Base-by-base conservation (phyloP, 2,113 vertebrate genomes). In the Sapayoa aenigma region DNA sequence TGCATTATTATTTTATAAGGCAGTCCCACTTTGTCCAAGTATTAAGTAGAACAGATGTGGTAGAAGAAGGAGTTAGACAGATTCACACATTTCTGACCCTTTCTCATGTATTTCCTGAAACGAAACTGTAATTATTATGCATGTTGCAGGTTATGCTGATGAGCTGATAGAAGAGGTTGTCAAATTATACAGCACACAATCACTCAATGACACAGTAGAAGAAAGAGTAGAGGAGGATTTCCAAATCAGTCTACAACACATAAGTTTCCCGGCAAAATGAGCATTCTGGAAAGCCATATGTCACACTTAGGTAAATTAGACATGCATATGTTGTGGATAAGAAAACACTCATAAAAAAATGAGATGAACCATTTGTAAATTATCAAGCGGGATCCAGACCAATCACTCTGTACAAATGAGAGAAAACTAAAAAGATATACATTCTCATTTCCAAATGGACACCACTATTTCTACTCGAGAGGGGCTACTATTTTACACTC, bases 101-200 rank as follows among this genome's bases (percentile, higher is more conserved):
- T 86, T 92, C 83, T 78, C n/a, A 71, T 60, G 63, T 67, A n/a
- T 93, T 94, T 91, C 44, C 72, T 75, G 41, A 85, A 94, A 95
- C 67, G 82, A 84, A 94, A 33, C 50, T 77, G 63, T 85, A 95
- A 96, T 96, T 95, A 93, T 91, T 93, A 94, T 97, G 93, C 96
- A 88, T 84, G 90, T 96, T 96, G 91, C 68, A 90, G 82, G 63
- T 94, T 94, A 90, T 84, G 52, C n/a, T 96, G 93, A 97, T 95
- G 65, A 96, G 44, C 91, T 97, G 94, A 95, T 92, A 88, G 79
- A 95, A 63, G 87, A 95, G 75, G 89, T 81, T 96, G 96, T 96
- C 96, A 97, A 94, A 93, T 91, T 91, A 91, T 66, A 27, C 41
- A 75, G 44, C 82, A 88, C 46, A 84, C 90, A 93, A 96, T 97